A percentile compares a stretch with the other conserved stretches of the same genome.
Conservation (phyloP, 2,113 vertebrate species). For the Macrotis lagotis region DNA sequence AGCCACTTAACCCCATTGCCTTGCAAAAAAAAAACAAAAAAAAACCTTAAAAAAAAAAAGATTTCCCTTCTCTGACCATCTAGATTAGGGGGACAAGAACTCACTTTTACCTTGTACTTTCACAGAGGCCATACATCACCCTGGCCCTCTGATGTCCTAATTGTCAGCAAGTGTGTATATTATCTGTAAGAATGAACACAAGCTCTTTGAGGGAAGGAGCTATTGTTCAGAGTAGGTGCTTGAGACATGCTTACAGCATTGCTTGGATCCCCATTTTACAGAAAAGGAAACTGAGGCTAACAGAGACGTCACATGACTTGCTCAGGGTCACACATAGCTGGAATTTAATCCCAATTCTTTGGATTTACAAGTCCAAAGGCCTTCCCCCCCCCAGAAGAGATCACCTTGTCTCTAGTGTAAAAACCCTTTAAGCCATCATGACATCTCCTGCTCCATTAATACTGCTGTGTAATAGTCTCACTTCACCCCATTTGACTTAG, state of each 20-base stretch:
- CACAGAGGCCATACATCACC: background rate
- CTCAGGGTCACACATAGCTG: background rate
- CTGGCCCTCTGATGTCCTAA: background rate
- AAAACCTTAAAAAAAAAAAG: too few relatives aligned
- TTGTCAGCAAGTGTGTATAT: background rate
- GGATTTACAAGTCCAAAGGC: background rate
- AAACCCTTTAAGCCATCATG: background rate
- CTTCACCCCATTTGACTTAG: background rate
- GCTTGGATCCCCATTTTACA: background rate
- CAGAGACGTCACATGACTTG: too few relatives aligned
- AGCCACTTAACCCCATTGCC: too few relatives aligned
- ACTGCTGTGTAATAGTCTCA: background rate
- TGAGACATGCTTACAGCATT: background rate
- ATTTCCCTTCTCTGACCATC: background rate
- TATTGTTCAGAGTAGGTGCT: background rate
- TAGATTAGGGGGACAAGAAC: background rate
- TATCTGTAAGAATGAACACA: background rate
- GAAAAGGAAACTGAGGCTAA: background rate
- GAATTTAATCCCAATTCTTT: background rate
- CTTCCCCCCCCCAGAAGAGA: background rate
- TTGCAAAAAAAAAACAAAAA: too few relatives aligned
- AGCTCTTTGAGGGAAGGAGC: background rate
- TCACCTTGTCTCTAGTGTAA: background rate
- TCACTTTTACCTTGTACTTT: background rate
- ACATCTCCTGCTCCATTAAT: background rate